Conservation (phyloP, 1,140 invertebrate genomes). For the Macrosteles quadrilineatus region DNA sequence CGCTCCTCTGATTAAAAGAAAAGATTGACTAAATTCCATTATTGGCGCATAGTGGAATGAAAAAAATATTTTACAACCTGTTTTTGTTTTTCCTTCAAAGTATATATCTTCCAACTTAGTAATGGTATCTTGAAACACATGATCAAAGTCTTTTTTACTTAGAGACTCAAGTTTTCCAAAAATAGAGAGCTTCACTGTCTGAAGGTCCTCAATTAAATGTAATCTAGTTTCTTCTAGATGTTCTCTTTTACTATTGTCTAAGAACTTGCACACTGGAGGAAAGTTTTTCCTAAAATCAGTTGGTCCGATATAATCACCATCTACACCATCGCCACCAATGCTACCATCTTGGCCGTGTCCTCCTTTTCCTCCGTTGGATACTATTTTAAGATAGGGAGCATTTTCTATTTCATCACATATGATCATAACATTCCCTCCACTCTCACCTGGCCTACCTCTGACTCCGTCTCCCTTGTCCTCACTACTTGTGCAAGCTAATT, state of each 20-base stretch:
- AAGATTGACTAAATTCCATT: background rate
- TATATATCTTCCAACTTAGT: background rate
- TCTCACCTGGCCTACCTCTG: conserved; percentile 37
- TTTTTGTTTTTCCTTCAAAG: background rate
- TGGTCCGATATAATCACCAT: background rate
- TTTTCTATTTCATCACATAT: conserved; percentile 32
- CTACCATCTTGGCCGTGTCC: conserved; percentile 37
- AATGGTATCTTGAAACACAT: background rate
- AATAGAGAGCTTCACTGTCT: background rate
- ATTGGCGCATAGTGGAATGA: background rate
- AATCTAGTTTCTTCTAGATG: background rate
- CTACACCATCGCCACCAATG: conserved; percentile 28
- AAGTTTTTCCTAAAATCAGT: background rate
- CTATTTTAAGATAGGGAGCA: conserved; percentile 35
- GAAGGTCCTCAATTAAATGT: background rate
- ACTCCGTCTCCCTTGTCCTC: background rate
- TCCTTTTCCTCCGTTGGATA: conserved; percentile 38
- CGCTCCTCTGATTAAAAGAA: conserved; percentile 25
- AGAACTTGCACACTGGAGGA: background rate
- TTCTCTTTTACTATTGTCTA: background rate
- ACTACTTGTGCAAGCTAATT: background rate
- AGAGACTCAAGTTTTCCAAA: background rate
- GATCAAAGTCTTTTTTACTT: background rate
- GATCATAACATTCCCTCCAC: conserved; percentile 40
- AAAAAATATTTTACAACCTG: conserved; percentile 17